Conservation (phyloP, 2,888 invertebrate genomes). For the Hemaris fuciformis region DNA sequence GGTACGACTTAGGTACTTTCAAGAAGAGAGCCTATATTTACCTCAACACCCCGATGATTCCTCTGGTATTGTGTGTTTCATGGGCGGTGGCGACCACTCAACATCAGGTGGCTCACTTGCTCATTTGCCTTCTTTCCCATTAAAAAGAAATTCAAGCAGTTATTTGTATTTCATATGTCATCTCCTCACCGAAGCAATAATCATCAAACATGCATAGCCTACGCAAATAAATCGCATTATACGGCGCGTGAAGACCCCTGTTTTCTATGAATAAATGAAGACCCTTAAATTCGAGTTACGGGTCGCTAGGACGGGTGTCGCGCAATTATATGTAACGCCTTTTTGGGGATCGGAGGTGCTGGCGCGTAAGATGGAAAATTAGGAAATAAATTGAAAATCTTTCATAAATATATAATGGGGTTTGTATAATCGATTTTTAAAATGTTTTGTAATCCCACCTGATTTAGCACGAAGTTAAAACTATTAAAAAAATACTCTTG, state of each 20-base stretch:
- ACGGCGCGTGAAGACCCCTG: conserved; percentile 40
- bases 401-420: neutral
- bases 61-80: too few species aligned
- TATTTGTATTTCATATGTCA: neutral
- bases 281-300: conserved; percentile 46
- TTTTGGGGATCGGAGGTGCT: conserved; percentile 1
- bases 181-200: conserved; percentile 30
- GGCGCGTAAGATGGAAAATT: neutral
- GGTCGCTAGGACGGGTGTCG: conserved; percentile 22
- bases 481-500: too few species aligned
- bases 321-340: conserved; percentile 16
- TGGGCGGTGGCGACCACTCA: too few species aligned
- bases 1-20: too few species aligned
- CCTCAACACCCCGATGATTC: too few species aligned
- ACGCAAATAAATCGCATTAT: conserved; percentile 65
- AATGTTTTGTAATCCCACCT: too few species aligned
- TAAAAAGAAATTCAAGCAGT: too few species aligned
- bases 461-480: too few species aligned
- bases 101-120: too few species aligned
- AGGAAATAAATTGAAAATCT: neutral
- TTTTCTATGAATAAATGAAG: conserved; percentile 54
- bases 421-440: too few species aligned
- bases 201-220: conserved; percentile 58
- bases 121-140: too few species aligned
- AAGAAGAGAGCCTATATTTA: too few species aligned